A percentile compares a stretch with the other conserved stretches of the same genome.
Conservation (phyloP, 2,113 vertebrate species). For the Brachionichthys hirsutus region DNA sequence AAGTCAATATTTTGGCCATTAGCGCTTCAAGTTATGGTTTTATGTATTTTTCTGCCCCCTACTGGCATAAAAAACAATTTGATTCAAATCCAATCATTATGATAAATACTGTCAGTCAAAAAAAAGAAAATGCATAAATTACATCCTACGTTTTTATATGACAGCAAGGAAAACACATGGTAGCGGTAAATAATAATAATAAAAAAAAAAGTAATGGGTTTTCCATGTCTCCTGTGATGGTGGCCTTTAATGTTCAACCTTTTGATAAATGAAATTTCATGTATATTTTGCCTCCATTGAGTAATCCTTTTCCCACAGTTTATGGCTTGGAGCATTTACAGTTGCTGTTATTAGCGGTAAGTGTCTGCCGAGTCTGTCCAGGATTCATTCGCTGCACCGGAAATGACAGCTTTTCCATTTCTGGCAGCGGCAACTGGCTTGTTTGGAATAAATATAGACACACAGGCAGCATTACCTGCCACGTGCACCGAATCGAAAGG, state of each 20-base stretch:
- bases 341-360: slow-evolving; percentile 10
- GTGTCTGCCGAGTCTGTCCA: slow-evolving; percentile 33
- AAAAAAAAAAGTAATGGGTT: too few relatives aligned
- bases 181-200: too few relatives aligned
- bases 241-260: background rate
- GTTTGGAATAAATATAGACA: slow-evolving; percentile 57
- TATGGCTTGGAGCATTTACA: slow-evolving; percentile 7
- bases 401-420: slow-evolving; percentile 46
- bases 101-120: too few relatives aligned
- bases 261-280: background rate
- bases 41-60: too few relatives aligned
- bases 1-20: too few relatives aligned
- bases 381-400: slow-evolving; percentile 28
- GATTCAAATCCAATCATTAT: too few relatives aligned
- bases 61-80: too few relatives aligned
- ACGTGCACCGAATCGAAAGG: slow-evolving; percentile 42
- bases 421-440: slow-evolving; percentile 36
- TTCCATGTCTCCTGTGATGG: too few relatives aligned
- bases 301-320: slow-evolving; percentile 3
- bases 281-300: background rate
- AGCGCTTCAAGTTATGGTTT: too few relatives aligned
- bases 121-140: too few relatives aligned
- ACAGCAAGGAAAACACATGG: too few relatives aligned
- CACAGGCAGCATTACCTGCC: slow-evolving; percentile 30
- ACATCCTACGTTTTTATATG: too few relatives aligned